A percentile compares a stretch with the other conserved stretches of the same genome.
These are phyloP conservation scores for Dryas iulia DNA, from an alignment of 1,140 invertebrate species.

Conservation along the genomic window DNA sequence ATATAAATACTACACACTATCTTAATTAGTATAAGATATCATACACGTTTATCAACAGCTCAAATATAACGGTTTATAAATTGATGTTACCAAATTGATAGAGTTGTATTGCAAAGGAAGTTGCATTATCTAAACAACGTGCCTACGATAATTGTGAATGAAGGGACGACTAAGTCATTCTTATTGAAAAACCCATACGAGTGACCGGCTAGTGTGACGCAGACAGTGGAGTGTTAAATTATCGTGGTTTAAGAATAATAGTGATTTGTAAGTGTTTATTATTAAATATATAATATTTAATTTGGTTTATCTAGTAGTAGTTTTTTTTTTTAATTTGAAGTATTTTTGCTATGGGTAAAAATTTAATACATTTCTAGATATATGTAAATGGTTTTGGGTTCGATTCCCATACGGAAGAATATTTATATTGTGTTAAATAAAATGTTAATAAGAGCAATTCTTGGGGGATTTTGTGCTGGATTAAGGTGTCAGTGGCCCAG, in stretches of 20 bases:
- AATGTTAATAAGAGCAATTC: too few relatives aligned
- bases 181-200: slow-evolving; percentile 18
- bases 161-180: slow-evolving; percentile 25
- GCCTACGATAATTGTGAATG: slow-evolving; percentile 32
- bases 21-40: not conserved
- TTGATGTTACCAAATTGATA: not conserved
- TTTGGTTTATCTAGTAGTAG: too few relatives aligned
- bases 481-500: too few relatives aligned
- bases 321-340: too few relatives aligned
- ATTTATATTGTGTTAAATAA: too few relatives aligned
- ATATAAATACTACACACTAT: not conserved
- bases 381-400: too few relatives aligned
- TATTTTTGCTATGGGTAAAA: too few relatives aligned
- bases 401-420: too few relatives aligned
- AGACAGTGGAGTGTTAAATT: not conserved
- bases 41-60: not conserved
- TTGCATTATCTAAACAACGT: slow-evolving; percentile 30
- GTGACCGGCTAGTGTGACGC: not conserved
- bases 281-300: not conserved
- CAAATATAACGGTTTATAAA: not conserved
- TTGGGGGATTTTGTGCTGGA: too few relatives aligned
- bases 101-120: slow-evolving; percentile 30
- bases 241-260: not conserved
- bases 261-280: not conserved
- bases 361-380: too few relatives aligned